phyloP scores from a whole-genome alignment of 2,113 vertebrate genomes.

The Dascyllus trimaculatus region DNA sequence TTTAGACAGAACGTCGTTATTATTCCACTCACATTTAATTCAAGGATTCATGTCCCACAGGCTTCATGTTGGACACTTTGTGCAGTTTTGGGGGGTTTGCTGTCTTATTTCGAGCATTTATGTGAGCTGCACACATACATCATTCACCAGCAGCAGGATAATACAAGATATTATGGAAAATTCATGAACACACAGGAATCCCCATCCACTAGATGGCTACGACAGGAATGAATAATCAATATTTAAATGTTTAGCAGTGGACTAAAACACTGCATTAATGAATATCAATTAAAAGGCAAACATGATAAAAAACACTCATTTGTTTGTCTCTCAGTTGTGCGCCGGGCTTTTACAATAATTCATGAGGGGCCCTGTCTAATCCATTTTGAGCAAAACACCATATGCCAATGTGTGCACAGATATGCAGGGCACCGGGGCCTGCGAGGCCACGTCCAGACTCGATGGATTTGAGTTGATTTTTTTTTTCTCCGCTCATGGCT shows the following conservation, averaged over 20 bases:
- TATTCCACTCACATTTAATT: constrained; percentile 55
- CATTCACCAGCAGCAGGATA: constrained; percentile 32
- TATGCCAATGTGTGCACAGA: constrained; percentile 43
- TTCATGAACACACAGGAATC: constrained; percentile 20
- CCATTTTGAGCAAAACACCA: constrained; percentile 60
- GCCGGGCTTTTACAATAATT: constrained; percentile 51
- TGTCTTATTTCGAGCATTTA: constrained; percentile 36
- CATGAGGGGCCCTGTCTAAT: constrained; percentile 53
- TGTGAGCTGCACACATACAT: constrained; percentile 23
- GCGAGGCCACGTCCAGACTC: constrained; percentile 20
- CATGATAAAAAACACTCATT: constrained; percentile 46
- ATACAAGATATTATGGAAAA: constrained; percentile 26
- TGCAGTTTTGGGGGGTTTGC: constrained; percentile 29
- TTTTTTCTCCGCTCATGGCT: constrained; percentile 42
- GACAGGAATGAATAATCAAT: constrained; percentile 53
- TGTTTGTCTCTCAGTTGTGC: constrained; percentile 46
- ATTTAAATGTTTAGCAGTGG: constrained; percentile 41
- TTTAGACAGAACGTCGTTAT: constrained; percentile 20
- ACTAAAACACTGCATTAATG: constrained; percentile 47
- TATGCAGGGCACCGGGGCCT: constrained; percentile 16
- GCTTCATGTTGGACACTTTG: constrained; percentile 39
- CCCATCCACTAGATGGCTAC: constrained; percentile 20
- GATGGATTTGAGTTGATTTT: constrained; percentile 44
- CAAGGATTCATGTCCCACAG: constrained; percentile 49
- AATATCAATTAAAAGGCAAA: constrained; percentile 63